Conservation (phyloP, 2,888 invertebrate genomes). For the Brachynemurus nebulosus region DNA sequence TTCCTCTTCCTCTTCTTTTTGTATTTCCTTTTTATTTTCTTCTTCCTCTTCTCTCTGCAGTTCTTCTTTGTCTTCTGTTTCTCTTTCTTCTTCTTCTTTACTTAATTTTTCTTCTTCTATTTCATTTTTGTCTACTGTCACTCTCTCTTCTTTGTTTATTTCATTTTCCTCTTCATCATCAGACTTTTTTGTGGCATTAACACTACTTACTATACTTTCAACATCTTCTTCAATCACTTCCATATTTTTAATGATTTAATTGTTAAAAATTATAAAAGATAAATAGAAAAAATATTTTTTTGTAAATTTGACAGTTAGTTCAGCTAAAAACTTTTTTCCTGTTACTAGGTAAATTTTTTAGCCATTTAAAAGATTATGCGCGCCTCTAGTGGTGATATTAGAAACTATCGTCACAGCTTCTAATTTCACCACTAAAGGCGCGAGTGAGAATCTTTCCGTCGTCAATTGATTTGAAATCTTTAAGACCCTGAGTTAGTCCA, state of each 20-base stretch:
- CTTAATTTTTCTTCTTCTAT: background rate
- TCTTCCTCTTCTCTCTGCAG: background rate
- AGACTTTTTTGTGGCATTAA: background rate
- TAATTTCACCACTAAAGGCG: too few species aligned
- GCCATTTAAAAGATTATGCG: too few species aligned
- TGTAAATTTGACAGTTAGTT: too few species aligned
- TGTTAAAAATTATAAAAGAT: too few species aligned
- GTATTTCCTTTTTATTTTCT: background rate
- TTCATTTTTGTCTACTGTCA: background rate
- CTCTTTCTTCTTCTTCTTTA: background rate
- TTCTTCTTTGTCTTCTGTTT: background rate
- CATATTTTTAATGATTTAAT: slow-evolving; percentile 1
- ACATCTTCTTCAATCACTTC: slow-evolving; percentile 11
- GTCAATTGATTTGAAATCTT: too few species aligned
- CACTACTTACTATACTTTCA: background rate
- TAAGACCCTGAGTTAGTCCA: too few species aligned
- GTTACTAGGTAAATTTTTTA: too few species aligned
- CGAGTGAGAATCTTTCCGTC: too few species aligned
- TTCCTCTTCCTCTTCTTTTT: slow-evolving; percentile 6
- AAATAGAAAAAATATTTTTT: too few species aligned
- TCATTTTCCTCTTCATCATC: background rate
- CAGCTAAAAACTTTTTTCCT: too few species aligned
- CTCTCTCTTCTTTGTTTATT: background rate
- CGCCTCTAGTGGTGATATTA: too few species aligned
- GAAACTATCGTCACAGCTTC: too few species aligned